phyloP scores from a whole-genome alignment of 2,888 invertebrate genomes.

The Stramonita haemastoma region DNA sequence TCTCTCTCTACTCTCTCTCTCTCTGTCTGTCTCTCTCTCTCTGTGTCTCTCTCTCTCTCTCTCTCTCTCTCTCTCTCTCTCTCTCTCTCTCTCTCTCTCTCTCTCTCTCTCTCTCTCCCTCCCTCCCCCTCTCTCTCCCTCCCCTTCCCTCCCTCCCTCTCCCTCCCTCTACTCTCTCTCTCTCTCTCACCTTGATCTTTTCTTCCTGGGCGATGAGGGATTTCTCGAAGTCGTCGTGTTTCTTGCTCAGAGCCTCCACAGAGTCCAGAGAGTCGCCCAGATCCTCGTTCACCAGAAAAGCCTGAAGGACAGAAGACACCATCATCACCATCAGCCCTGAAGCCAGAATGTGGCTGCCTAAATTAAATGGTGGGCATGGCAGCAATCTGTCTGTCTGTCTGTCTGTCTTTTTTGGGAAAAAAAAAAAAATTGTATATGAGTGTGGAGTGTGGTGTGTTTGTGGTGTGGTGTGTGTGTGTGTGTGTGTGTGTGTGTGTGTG shows the following conservation, averaged over 20 bases:
- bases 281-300: slow-evolving; percentile 98
- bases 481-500: background rate
- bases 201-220: slow-evolving; percentile 98
- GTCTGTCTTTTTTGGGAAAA: too few relatives aligned
- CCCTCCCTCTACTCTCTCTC: background rate
- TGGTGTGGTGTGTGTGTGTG: too few relatives aligned
- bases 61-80: too few relatives aligned
- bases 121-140: too few relatives aligned
- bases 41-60: too few relatives aligned
- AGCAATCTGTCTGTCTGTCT: background rate
- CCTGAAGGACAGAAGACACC: slow-evolving; percentile 78
- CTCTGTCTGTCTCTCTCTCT: too few relatives aligned
- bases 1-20: too few relatives aligned
- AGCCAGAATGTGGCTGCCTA: background rate
- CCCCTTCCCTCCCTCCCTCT: too few relatives aligned
- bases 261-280: slow-evolving; percentile 98
- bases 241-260: slow-evolving; percentile 98
- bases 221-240: slow-evolving; percentile 99
- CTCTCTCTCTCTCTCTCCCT: too few relatives aligned
- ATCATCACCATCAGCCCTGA: background rate
- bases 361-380: background rate
- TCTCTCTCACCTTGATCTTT: slow-evolving; percentile 87
- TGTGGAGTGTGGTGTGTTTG: too few relatives aligned
- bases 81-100: too few relatives aligned
- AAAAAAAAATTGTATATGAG: too few relatives aligned